Percentiles rank a stretch among this genome's conserved stretches.
phyloP scores from a whole-genome alignment of 2,113 vertebrate species.

The Setophaga petechia region DNA sequence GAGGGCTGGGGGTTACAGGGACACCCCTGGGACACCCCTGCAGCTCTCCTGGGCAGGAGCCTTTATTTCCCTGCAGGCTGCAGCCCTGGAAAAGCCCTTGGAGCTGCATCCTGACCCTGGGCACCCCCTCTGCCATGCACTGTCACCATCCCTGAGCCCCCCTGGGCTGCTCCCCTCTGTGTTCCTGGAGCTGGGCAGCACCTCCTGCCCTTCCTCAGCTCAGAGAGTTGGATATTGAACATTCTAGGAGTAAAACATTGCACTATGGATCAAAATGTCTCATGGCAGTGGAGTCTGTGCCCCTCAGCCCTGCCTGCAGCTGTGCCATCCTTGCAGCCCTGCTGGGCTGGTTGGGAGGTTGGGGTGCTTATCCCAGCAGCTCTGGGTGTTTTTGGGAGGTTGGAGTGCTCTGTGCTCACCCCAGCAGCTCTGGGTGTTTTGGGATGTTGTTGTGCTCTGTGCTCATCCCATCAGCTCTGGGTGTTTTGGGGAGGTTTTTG shows the following conservation, averaged over 20 bases:
- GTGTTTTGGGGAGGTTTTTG: not conserved
- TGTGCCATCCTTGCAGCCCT: not conserved
- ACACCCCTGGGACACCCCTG: not conserved
- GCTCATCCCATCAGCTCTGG: no score
- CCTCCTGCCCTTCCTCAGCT: not conserved
- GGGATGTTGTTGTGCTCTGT: no score
- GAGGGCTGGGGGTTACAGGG: not conserved
- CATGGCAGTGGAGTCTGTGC: not conserved
- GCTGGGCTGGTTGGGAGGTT: not conserved
- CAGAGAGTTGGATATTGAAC: not conserved
- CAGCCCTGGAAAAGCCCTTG: not conserved
- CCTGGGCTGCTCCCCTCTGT: not conserved
- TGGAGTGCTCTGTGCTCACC: no score
- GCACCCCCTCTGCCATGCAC: rapidly evolving
- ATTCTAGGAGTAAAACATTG: not conserved
- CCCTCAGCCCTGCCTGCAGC: not conserved
- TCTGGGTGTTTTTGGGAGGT: not conserved
- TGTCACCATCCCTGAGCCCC: not conserved
- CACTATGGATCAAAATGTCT: not conserved
- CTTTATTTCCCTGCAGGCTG: not conserved
- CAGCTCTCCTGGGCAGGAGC: not conserved
- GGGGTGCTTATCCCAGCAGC: not conserved
- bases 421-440: no score
- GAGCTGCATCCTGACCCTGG: not conserved
- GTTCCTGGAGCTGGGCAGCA: not conserved